Evolutionary conservation across 2,888 invertebrate genomes (phyloP), one percentile per base, ranked within the genome.

Genomic region (Antitype chi): DNA sequence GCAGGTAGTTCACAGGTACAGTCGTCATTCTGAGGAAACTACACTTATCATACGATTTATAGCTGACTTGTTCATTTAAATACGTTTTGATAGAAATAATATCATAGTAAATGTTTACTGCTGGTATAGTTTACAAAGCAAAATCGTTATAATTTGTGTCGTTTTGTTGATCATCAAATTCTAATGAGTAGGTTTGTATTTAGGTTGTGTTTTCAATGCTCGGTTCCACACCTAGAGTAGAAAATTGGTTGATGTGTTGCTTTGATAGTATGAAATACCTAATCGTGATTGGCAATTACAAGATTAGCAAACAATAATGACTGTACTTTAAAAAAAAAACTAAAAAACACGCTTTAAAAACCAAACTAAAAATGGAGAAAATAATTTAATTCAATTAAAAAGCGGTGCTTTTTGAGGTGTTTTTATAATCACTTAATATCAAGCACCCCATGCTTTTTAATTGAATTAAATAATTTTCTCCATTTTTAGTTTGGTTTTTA

Each of bases 11-110:
- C 53, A 72, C 62, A 85, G 72, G 81, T 82, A 72, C 81, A 63
- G 72, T 70, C 72, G 57, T 81, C 76, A 80, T 74, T 84, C 67
- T 55, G 15, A 74, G 49, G 81, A 66, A 82, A 66, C 82, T 70
- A 49, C 62, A 84, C 70, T 80, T 80, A 70, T 76, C 81, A 49
- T 64, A 25, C 52, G 59, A 84, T 84, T 80, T 85, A 82, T 85
- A 49, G 68, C 62, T 7, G 49, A 70, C 60, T 70, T 32, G 32
- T 57, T 60, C 55, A 85, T 70, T 69, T 80, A 80, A 75, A 72
- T 75, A 72, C 38, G 62, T 70, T 82, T 76, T 76, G 53, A 81
- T 82, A 63, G 23, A 72, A 76, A 63, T 80, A 53, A 53, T 78
- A 43, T 57, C 25, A 25, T 52, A 69, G 23, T 59, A n/a, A 28